A percentile compares a stretch with the other conserved stretches of the same genome.
Conservation (phyloP, 1,140 invertebrate genomes). For the Platorchestia sp. region DNA sequence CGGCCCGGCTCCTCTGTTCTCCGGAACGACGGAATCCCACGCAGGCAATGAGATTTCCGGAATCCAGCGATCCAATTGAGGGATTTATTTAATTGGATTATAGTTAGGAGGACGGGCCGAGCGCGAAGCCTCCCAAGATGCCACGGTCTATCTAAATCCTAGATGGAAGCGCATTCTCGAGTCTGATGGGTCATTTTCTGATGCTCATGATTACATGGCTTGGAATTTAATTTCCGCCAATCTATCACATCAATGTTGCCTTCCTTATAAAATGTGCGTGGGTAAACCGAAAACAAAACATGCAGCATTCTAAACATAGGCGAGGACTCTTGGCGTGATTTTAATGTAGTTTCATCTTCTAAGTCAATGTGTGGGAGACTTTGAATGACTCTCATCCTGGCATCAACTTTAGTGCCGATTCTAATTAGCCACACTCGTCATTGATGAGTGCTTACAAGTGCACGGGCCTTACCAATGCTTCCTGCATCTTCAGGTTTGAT, state of each 20-base stretch:
- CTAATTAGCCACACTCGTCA: not conserved
- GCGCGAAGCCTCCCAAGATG: not conserved
- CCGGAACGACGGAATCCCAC: not conserved
- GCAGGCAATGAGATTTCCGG: slow-evolving; percentile 16
- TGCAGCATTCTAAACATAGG: not conserved
- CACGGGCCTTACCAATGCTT: not conserved
- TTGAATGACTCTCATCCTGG: not conserved
- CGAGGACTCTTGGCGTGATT: not conserved
- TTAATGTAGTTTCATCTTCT: too few relatives aligned
- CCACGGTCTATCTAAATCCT: not conserved
- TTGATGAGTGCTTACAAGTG: not conserved
- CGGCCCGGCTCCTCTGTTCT: not conserved
- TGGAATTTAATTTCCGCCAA: not conserved
- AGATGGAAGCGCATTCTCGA: not conserved
- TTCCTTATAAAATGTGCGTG: not conserved
- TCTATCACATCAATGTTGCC: not conserved
- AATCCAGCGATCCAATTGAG: slow-evolving; percentile 24
- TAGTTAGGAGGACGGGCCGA: not conserved
- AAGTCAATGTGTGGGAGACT: not conserved
- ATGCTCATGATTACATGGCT: not conserved
- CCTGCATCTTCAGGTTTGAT: too few relatives aligned
- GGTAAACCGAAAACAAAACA: not conserved
- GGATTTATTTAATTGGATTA: slow-evolving; percentile 43
- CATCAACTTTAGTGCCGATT: not conserved
- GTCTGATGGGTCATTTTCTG: not conserved